phyloP scores from a whole-genome alignment of 2,113 vertebrate species.

The Lamprologus ornatipinnis region DNA sequence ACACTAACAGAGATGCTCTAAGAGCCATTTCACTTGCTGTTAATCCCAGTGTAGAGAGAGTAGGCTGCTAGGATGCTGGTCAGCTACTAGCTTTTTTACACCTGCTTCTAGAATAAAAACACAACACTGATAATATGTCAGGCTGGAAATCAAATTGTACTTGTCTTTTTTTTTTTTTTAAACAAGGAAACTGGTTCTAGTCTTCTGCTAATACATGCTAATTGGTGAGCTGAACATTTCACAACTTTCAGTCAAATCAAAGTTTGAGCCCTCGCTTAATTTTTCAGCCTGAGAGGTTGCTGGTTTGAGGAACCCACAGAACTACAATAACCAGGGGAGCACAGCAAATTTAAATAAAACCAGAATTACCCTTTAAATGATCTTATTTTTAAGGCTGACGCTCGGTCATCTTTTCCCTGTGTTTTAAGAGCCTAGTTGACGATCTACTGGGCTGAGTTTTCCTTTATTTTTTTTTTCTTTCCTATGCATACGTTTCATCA shows the following conservation, averaged over 20 bases:
- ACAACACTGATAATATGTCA: background rate
- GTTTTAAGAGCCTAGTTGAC: background rate
- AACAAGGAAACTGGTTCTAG: background rate
- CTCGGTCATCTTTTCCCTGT: background rate
- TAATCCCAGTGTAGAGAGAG: background rate
- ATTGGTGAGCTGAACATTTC: background rate
- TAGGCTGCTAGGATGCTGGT: background rate
- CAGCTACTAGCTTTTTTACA: background rate
- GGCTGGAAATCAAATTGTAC: background rate
- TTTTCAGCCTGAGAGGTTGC: background rate
- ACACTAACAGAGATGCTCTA: background rate
- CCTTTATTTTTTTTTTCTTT: background rate
- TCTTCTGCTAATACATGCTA: background rate
- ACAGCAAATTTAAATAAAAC: background rate
- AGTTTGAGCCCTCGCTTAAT: background rate
- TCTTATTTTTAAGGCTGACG: background rate
- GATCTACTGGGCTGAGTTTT: background rate
- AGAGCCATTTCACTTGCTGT: background rate
- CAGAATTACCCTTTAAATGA: background rate
- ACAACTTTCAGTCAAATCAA: background rate
- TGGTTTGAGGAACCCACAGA: background rate
- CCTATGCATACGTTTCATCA: constrained; percentile 1
- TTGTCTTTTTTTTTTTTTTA: background rate
- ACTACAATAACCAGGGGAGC: background rate
- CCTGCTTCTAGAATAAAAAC: background rate